phyloP scores from a whole-genome alignment of 2,888 invertebrate species.

The Branchinecta sandiegonensis region DNA sequence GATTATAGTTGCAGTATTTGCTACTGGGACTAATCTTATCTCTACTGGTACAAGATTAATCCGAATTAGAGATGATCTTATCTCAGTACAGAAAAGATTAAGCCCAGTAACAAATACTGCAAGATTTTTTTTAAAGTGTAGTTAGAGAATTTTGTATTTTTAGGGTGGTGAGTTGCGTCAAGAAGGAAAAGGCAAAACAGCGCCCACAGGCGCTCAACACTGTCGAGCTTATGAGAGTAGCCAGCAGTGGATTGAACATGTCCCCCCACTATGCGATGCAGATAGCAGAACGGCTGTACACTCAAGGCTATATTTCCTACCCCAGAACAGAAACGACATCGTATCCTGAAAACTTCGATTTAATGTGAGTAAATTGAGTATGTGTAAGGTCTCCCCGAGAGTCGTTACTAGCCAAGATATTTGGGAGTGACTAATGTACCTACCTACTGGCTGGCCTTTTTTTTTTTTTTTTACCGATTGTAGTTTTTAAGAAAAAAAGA shows the following conservation, averaged over 20 bases:
- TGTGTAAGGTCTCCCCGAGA: not conserved
- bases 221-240: slow-evolving; percentile 84
- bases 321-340: slow-evolving; percentile 96
- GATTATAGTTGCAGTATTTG: too few relatives aligned
- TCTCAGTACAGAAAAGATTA: too few relatives aligned
- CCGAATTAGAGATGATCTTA: too few relatives aligned
- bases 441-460: slow-evolving; percentile 9
- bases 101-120: too few relatives aligned
- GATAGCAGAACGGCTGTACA: slow-evolving; percentile 81
- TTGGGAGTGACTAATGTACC: not conserved
- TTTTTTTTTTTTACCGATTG: slow-evolving; percentile 19
- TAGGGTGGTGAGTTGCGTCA: slow-evolving; percentile 57
- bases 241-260: slow-evolving; percentile 76
- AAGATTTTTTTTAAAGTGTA: too few relatives aligned
- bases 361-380: slow-evolving; percentile 45
- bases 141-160: slow-evolving; percentile 19
- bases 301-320: slow-evolving; percentile 92
- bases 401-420: too few relatives aligned
- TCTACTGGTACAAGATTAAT: too few relatives aligned
- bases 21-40: too few relatives aligned
- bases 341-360: slow-evolving; percentile 87
- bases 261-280: slow-evolving; percentile 77
- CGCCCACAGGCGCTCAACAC: slow-evolving; percentile 89
- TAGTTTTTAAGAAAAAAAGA: too few relatives aligned
- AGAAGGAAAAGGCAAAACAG: slow-evolving; percentile 71